Conservation (phyloP, 2,113 vertebrate species). For the Emydocephalus ijimae region DNA sequence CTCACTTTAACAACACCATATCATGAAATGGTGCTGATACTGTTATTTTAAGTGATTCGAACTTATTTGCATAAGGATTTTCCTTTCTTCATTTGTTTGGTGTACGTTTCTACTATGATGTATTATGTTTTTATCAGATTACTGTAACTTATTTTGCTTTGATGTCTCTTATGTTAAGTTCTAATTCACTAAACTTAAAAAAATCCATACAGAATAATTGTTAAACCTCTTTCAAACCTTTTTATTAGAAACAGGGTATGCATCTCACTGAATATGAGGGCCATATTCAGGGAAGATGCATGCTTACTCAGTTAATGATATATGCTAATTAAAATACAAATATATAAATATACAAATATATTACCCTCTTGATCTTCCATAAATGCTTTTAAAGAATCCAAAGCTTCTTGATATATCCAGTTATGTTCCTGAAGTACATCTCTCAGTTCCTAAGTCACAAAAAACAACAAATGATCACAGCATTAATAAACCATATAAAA, state of each 20-base stretch:
- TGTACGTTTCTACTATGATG: neutral
- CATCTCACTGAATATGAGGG: neutral
- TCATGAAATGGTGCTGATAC: neutral
- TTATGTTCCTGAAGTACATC: constrained; percentile 87
- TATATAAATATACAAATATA: neutral
- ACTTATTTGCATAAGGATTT: neutral
- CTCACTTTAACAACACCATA: neutral
- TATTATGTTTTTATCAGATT: neutral
- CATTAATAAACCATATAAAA: neutral
- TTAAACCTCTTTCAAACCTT: neutral
- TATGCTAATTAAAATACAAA: constrained; percentile 5
- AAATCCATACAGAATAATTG: neutral
- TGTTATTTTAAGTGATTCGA: neutral
- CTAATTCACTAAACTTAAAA: neutral
- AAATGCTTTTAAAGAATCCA: constrained; percentile 83
- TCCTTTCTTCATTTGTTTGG: neutral
- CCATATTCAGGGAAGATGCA: neutral
- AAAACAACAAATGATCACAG: constrained; percentile 9
- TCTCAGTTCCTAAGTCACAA: constrained; percentile 79
- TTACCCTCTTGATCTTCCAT: constrained; percentile 76
- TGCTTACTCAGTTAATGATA: neutral
- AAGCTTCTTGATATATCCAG: constrained; percentile 84
- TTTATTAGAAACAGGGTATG: neutral
- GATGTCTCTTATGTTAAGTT: neutral
- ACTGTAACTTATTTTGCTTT: neutral